These are phyloP conservation scores for Synergus umbraculus DNA, from an alignment of 2,888 invertebrate species.

Conservation along the genomic window DNA sequence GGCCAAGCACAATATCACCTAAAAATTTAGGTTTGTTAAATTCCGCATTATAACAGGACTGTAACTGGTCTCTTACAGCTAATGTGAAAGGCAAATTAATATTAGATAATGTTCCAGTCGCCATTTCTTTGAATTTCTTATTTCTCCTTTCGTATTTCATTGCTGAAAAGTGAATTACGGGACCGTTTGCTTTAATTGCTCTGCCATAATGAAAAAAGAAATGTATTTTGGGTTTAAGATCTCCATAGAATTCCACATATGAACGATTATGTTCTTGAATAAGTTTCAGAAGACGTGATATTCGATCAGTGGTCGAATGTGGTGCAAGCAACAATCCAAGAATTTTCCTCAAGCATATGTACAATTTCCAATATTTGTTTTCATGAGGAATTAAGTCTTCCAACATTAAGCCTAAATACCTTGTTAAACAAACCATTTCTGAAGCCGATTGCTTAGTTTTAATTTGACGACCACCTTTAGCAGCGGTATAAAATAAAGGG, in stretches of 20 bases:
- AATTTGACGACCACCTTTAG: constrained; percentile 42
- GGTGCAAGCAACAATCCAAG: constrained; percentile 17
- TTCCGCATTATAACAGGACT: constrained; percentile 39
- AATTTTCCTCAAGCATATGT: constrained; percentile 43
- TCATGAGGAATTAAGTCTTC: constrained; percentile 44
- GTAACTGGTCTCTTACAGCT: constrained; percentile 40
- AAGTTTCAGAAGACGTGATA: constrained; percentile 28
- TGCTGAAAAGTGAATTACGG: constrained; percentile 46
- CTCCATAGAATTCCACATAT: constrained; percentile 44
- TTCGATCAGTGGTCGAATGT: constrained; percentile 34
- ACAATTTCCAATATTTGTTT: constrained; percentile 46
- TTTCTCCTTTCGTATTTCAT: constrained; percentile 48
- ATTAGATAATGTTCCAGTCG: constrained; percentile 32
- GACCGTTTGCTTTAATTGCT: constrained; percentile 42
- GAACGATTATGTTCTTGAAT: constrained; percentile 28
- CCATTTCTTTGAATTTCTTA: constrained; percentile 42
- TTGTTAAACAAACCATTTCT: constrained; percentile 44
- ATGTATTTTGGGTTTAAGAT: constrained; percentile 48
- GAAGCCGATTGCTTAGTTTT: constrained; percentile 46
- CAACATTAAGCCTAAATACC: constrained; percentile 44
- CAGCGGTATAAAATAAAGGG: constrained; percentile 47
- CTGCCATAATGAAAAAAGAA: constrained; percentile 45
- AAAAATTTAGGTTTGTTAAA: constrained; percentile 16
- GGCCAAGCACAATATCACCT: constrained; percentile 33
- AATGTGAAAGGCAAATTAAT: constrained; percentile 43